Evolutionary conservation across 2,113 vertebrate genomes (phyloP).

Genomic region (Pelvicachromis taeniatus): DNA sequence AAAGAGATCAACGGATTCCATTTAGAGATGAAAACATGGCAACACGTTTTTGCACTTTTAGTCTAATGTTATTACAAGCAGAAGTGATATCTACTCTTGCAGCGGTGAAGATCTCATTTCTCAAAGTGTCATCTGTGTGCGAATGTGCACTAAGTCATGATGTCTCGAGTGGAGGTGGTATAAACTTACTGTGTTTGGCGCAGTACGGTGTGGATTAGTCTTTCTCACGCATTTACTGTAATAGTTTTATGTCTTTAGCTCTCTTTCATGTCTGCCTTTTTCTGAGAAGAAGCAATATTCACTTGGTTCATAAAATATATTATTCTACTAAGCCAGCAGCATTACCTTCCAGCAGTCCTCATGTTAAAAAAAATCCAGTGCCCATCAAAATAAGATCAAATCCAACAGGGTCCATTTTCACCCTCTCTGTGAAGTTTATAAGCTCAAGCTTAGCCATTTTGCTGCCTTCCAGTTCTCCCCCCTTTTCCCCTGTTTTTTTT

Average conservation of each 20-base stretch:
- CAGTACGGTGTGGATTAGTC: neutral
- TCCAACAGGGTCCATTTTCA: constrained; percentile 26
- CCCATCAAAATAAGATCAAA: constrained; percentile 45
- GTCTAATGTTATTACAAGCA: constrained; percentile 1
- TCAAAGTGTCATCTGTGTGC: neutral
- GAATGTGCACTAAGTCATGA: neutral
- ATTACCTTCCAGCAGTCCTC: neutral
- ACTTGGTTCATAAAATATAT: neutral
- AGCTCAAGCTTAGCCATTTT: constrained; percentile 19
- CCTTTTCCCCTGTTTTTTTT: neutral
- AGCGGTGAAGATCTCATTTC: neutral
- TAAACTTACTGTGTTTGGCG: neutral
- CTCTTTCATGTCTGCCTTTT: neutral
- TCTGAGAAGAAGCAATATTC: neutral
- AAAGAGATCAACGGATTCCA: constrained; percentile 18
- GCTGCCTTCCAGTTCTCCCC: constrained; percentile 13
- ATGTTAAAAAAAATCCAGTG: neutral
- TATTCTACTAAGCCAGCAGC: neutral
- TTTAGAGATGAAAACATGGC: constrained; percentile 44
- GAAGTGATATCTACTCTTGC: neutral
- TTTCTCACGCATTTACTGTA: neutral
- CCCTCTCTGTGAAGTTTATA: constrained; percentile 41
- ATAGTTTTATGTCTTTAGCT: neutral
- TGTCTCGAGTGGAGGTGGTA: neutral
- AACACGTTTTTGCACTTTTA: constrained; percentile 26